Percentiles rank a stretch among this genome's conserved stretches.
Conservation (phyloP, 2,797 vertebrate species). For the Kryptopterus vitreolus region DNA sequence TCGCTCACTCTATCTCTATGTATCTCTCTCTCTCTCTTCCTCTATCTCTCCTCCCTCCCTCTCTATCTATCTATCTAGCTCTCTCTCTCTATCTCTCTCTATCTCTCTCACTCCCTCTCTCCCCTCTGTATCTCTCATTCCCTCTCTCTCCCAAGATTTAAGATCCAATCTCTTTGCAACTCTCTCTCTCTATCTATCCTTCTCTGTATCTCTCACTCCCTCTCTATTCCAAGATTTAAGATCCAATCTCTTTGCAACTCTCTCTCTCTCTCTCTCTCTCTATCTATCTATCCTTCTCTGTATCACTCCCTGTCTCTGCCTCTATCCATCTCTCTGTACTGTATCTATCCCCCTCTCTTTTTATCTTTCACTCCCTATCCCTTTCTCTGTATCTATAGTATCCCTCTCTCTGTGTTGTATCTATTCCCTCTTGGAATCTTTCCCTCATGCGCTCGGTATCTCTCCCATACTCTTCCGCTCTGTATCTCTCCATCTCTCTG, state of each 20-base stretch:
- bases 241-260: background rate
- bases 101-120: background rate
- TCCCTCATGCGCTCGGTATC: too few species aligned
- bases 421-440: background rate
- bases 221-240: too few species aligned
- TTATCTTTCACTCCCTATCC: background rate
- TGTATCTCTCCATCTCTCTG: too few species aligned
- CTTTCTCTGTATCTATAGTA: too few species aligned
- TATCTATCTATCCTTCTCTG: too few species aligned
- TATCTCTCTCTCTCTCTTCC: too few species aligned
- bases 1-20: too few species aligned
- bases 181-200: background rate
- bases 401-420: background rate
- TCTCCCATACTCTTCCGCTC: too few species aligned
- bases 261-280: background rate
- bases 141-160: background rate
- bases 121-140: background rate
- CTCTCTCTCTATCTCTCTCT: slow-evolving; percentile 7
- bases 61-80: background rate
- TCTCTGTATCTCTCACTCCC: background rate
- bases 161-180: too few species aligned
- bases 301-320: background rate
- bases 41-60: background rate
- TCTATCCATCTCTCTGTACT: background rate
- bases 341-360: background rate